Evolutionary conservation across 2,113 vertebrate species (phyloP), one percentile per base, ranked within the genome.

Genomic region (Sebastes fasciatus): DNA sequence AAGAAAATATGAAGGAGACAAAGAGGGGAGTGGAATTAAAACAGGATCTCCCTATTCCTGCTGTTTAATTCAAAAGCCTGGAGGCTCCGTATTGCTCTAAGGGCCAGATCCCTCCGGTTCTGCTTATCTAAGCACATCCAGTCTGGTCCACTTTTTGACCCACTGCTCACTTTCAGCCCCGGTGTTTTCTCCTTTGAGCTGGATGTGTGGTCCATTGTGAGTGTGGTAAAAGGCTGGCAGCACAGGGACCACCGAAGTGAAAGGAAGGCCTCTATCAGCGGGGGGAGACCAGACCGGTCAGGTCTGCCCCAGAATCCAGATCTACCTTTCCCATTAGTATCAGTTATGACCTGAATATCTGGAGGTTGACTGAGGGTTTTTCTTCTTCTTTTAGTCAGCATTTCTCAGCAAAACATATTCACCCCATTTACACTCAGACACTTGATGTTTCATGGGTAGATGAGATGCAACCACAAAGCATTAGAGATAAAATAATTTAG

Each of bases 111-210:
- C 76, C 79, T 52, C 82, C 34, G 14, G 79, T 91, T 92, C 89
- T 90, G 89, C 93, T 94, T 93, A 94, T 93, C 87, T 91, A 86
- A 94, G 90, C 94, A 93, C 91, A 94, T 93, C 88, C 87, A 87
- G 90, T 89, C 89, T 80, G 84, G 87, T 91, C 90, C 78, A 89
- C 83, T 87, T 93, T 91, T 89, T 93, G 90, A 90, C 88, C 89
- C 75, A 14, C 72, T 82, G 82, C 88, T 90, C 82, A 83, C 88
- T 92, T 89, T 77, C 82, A 87, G 86, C 70, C 68, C 84, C 70
- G 6, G 80, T 61, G 82, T 87, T 83, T 91, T 71, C 80, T 90
- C 65, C 70, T 89, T 91, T 90, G 75, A 88, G 92, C 87, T 80
- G 90, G 67, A 90, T 93, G 93, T 95, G 93, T 94, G 94, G 93